Base-by-base conservation (phyloP, 2,797 vertebrate species). In the Rhynchotus rufescens region DNA sequence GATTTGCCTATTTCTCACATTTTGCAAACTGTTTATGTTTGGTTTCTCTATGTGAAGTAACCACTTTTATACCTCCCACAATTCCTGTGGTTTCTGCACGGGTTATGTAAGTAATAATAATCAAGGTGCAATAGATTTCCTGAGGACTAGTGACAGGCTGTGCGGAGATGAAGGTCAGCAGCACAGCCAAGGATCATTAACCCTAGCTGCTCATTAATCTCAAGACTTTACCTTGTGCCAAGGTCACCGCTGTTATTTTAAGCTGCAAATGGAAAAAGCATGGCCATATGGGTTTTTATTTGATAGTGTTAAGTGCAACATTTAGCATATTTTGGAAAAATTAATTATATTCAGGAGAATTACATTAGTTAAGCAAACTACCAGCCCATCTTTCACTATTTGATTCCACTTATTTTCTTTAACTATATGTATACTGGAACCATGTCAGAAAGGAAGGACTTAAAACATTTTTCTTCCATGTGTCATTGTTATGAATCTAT, bases 191-290 rank as follows among this genome's bases (percentile, higher is more conserved):
- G 47, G 73, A 92, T 87, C 83, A 54, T 88, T 89, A 92, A 76
- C 44, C 13, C 56, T 86, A 67, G 21, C 20, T 93, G 67, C 23
- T 81, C 71, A 86, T 91, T 82, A 93, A 91, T 95, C 88, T 88
- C 45, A 74, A 86, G 40, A 84, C 79, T 45, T 74, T 85, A 67
- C 38, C 57, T 84, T 4, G 6, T 80, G n/a, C 44, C 83, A 89
- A 91, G 44, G 32, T 77, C 75, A 64, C 57, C 57, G 60, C 34
- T 88, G 75, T 77, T 88, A 86, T 84, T 89, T 80, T 78, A 93
- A 86, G n/a, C 20, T 81, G 75, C 10, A 57, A 87, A 84, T 61
- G 3, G 76, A 89, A 92, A 91, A 86, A 56, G 0, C 21, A 28
- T 11, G 20, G 57, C 20, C 67, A 59, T 30, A 54, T 57, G 42